Percentiles rank a stretch among this genome's conserved stretches.
phyloP scores from a whole-genome alignment of 2,113 vertebrate genomes.

The Verasper variegatus region DNA sequence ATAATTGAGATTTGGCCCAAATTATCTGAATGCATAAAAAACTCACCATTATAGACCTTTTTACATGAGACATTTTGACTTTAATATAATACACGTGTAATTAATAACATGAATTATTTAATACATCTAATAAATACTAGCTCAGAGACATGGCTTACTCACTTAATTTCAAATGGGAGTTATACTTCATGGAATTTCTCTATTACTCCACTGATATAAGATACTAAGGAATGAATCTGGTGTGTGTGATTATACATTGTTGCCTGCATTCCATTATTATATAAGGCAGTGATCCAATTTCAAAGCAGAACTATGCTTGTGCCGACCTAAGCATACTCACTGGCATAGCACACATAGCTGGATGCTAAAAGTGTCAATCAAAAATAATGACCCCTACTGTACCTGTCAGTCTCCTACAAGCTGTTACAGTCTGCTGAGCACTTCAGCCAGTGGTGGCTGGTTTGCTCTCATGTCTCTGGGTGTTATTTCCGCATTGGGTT shows the following conservation, averaged over 20 bases:
- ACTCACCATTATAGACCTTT: background rate
- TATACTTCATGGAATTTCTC: background rate
- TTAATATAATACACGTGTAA: too few relatives aligned
- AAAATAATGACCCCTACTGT: slow-evolving; percentile 26
- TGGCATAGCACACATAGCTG: slow-evolving; percentile 3
- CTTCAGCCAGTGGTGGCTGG: background rate
- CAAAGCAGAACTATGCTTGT: slow-evolving; percentile 20
- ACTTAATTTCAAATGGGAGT: too few relatives aligned
- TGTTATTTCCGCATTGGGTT: background rate
- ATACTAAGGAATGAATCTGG: background rate
- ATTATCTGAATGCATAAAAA: background rate
- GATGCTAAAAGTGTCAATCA: slow-evolving; percentile 21
- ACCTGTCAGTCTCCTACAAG: slow-evolving; percentile 20
- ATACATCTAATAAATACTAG: too few relatives aligned
- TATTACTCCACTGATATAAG: background rate
- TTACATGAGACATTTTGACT: background rate
- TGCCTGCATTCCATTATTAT: background rate
- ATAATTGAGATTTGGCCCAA: background rate
- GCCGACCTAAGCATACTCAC: slow-evolving; percentile 3
- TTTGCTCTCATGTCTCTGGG: too few relatives aligned
- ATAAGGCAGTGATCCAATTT: slow-evolving; percentile 6
- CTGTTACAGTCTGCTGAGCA: slow-evolving; percentile 2
- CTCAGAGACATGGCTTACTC: too few relatives aligned
- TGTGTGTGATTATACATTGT: too few relatives aligned
- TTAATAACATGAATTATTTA: too few relatives aligned